phyloP scores from a whole-genome alignment of 2,888 invertebrate genomes.

The Gonocerus acuteangulatus region DNA sequence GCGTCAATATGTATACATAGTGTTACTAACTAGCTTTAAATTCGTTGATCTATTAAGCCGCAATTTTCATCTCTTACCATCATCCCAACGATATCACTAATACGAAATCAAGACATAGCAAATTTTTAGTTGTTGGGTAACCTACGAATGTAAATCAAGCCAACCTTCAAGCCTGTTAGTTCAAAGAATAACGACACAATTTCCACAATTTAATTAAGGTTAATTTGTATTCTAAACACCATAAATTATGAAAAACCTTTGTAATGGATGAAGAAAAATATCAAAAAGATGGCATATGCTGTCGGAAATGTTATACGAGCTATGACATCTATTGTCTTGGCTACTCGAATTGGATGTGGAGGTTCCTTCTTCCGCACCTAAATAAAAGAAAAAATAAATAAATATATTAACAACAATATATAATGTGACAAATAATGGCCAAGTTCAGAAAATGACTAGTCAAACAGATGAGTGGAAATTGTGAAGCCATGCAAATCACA shows the following conservation, averaged over 20 bases:
- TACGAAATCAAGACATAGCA: too few relatives aligned
- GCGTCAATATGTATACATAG: too few relatives aligned
- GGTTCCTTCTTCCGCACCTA: conserved; percentile 87
- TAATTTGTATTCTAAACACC: not conserved
- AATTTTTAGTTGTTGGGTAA: too few relatives aligned
- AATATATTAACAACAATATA: too few relatives aligned
- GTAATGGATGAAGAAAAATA: conserved; percentile 92
- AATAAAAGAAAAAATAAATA: conserved; percentile 42
- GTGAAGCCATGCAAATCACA: conserved; percentile 17
- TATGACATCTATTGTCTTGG: conserved; percentile 90
- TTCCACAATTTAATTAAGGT: too few relatives aligned
- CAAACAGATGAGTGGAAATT: conserved; percentile 1
- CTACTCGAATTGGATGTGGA: conserved; percentile 85
- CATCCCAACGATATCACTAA: too few relatives aligned
- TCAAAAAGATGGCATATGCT: conserved; percentile 85
- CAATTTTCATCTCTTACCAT: conserved; percentile 11
- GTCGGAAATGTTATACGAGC: conserved; percentile 89
- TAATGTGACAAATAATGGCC: not conserved
- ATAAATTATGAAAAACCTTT: conserved; percentile 37
- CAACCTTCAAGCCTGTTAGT: too few relatives aligned
- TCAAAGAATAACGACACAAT: too few relatives aligned
- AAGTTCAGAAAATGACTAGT: not conserved
- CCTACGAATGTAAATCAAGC: too few relatives aligned
- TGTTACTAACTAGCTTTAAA: conserved; percentile 17
- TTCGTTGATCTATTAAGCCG: conserved; percentile 26